These are phyloP conservation scores for Chrysodeixis includens DNA, from an alignment of 2,888 invertebrate species.

Conservation along the genomic window DNA sequence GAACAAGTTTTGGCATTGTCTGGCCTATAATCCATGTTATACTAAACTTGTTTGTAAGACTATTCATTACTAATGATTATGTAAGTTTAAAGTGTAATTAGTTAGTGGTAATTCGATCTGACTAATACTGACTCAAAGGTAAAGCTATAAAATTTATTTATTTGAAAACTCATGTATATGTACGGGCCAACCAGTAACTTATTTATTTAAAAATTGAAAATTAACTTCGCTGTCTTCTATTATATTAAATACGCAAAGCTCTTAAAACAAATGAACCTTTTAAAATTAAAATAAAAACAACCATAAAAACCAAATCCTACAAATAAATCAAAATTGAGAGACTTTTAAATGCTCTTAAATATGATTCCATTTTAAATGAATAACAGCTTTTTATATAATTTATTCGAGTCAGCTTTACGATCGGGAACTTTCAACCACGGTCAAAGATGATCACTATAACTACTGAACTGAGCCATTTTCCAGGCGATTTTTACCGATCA, in stretches of 20 bases:
- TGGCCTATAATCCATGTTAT: not conserved
- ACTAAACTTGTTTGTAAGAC: not conserved
- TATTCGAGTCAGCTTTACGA: constrained; percentile 40
- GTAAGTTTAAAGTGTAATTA: not conserved
- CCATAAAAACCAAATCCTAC: constrained; percentile 31
- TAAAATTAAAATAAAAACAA: constrained; percentile 20
- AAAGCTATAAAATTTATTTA: too few relatives aligned
- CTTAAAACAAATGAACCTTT: not conserved
- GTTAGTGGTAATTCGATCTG: not conserved
- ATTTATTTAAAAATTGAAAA: too few relatives aligned
- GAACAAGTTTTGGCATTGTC: not conserved
- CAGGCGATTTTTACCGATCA: too few relatives aligned
- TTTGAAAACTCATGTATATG: too few relatives aligned
- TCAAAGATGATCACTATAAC: constrained; percentile 26
- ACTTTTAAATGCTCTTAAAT: constrained; percentile 23
- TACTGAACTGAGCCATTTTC: constrained; percentile 5
- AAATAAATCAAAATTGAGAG: constrained; percentile 33
- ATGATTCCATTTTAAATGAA: constrained; percentile 38
- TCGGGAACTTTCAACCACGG: constrained; percentile 20
- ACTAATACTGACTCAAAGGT: not conserved
- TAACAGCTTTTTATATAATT: constrained; percentile 56
- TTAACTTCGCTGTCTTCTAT: too few relatives aligned
- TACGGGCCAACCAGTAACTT: too few relatives aligned
- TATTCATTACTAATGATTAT: constrained; percentile 1
- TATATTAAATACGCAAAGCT: too few relatives aligned